A percentile compares a stretch with the other conserved stretches of the same genome.
Conservation (phyloP, 2,797 vertebrate genomes). For the Bothrops alternatus region DNA sequence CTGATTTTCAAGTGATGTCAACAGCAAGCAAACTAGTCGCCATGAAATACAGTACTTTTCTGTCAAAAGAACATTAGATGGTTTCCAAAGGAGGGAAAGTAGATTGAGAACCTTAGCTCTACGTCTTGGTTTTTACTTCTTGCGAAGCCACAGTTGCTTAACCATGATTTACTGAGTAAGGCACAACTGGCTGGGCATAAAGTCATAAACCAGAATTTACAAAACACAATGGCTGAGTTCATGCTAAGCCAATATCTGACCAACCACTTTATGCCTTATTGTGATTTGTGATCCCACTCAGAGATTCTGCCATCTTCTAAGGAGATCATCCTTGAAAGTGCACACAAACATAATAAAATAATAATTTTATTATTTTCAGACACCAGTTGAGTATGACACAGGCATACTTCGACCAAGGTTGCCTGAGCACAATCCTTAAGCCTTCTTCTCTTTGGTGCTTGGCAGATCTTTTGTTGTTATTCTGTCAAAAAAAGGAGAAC, state of each 20-base stretch:
- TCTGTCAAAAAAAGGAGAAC: neutral
- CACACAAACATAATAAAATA: neutral
- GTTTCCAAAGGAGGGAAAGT: neutral
- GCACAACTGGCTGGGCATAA: neutral
- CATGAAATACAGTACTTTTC: neutral
- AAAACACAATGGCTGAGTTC: neutral
- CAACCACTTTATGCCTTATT: neutral
- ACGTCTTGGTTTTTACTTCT: neutral
- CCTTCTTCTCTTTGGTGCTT: neutral
- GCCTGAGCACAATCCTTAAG: neutral
- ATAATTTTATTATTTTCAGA: neutral
- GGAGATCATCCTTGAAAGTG: neutral
- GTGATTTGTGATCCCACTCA: neutral
- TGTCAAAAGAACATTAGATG: neutral
- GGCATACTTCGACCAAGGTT: neutral
- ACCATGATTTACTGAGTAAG: neutral
- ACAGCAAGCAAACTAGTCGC: neutral
- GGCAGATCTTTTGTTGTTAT: neutral
- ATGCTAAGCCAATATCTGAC: neutral
- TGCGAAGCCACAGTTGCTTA: neutral
- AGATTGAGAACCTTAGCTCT: neutral
- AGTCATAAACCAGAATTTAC: neutral
- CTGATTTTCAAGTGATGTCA: neutral
- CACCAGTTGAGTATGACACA: neutral
- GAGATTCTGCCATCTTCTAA: neutral